Evolutionary conservation across 2,888 invertebrate genomes (phyloP).

Genomic region (Lycia hirtaria): DNA sequence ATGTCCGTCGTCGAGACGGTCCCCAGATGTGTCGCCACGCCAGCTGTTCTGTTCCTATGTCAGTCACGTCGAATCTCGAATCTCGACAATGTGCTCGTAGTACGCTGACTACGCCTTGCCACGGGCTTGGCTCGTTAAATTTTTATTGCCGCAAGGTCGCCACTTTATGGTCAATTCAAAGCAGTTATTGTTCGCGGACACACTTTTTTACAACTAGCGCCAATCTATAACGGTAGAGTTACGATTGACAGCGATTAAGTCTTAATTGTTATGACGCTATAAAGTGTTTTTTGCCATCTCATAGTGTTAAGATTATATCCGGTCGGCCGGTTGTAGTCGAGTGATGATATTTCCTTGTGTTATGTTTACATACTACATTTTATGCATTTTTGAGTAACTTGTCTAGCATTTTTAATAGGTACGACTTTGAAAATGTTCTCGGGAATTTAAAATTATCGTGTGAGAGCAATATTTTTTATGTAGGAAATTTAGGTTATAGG

Average conservation of each 20-base stretch:
- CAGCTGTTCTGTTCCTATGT: constrained; percentile 83
- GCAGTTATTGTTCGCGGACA: constrained; percentile 81
- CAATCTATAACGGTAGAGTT: constrained; percentile 73
- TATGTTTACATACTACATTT: constrained; percentile 28
- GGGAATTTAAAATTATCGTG: no score
- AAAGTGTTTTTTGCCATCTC: constrained; percentile 67
- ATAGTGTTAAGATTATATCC: constrained; percentile 61
- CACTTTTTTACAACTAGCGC: constrained; percentile 74
- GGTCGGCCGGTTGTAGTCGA: constrained; percentile 26
- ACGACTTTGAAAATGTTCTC: no score
- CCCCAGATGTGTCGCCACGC: constrained; percentile 72
- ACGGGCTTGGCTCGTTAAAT: constrained; percentile 82
- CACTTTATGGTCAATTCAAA: constrained; percentile 85
- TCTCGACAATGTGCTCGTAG: constrained; percentile 68
- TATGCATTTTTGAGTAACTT: no score
- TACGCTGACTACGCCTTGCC: constrained; percentile 65
- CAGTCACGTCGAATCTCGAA: constrained; percentile 68
- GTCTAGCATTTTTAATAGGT: no score
- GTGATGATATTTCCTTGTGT: constrained; percentile 13
- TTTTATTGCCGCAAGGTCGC: constrained; percentile 86
- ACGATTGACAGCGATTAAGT: constrained; percentile 80
- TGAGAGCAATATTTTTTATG: no score
- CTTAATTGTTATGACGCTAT: constrained; percentile 78
- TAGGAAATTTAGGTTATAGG: no score
- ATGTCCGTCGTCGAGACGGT: constrained; percentile 46